A percentile compares a stretch with the other conserved stretches of the same genome.
These are phyloP conservation scores for Dinothrombium tinctorium DNA, from an alignment of 1,140 invertebrate species.

Conservation along the genomic window DNA sequence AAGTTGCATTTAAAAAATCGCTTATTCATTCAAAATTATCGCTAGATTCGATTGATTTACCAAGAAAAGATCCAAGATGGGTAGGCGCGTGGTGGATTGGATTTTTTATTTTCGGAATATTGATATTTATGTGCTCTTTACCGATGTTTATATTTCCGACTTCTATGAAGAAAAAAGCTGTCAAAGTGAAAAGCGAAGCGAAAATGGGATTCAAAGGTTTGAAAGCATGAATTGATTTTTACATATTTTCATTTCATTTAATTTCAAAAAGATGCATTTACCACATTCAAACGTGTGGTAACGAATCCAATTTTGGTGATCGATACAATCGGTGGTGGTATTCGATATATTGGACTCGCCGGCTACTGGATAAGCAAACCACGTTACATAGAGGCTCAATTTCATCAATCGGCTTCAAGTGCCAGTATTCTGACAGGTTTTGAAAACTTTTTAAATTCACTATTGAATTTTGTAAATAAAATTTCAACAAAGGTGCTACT, in stretches of 20 bases:
- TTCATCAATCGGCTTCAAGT: conserved; percentile 39
- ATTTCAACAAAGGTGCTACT: conserved; percentile 23
- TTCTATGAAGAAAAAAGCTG: neutral
- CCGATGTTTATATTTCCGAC: conserved; percentile 17
- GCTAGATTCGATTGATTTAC: conserved; percentile 11
- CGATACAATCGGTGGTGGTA: conserved; percentile 37
- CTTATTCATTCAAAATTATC: neutral
- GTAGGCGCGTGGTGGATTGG: conserved; percentile 32
- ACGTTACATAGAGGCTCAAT: conserved; percentile 49
- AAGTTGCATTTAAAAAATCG: neutral
- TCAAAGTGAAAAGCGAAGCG: neutral
- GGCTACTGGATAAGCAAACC: conserved; percentile 50
- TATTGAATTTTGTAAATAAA: neutral
- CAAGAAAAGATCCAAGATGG: conserved; percentile 21
- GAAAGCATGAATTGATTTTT: neutral
- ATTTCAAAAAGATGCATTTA: conserved; percentile 24
- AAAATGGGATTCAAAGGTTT: conserved; percentile 1
- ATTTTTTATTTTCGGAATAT: conserved; percentile 15
- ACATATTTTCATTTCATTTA: conserved; percentile 1
- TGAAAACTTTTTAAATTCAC: neutral
- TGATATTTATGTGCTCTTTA: conserved; percentile 13
- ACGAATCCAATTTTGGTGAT: conserved; percentile 39
- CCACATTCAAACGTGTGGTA: conserved; percentile 19
- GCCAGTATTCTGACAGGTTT: conserved; percentile 25
- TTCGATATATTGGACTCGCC: conserved; percentile 42